These are phyloP conservation scores for Paraescarpia echinospica DNA, from an alignment of 1,140 invertebrate genomes.

Conservation along the genomic window DNA sequence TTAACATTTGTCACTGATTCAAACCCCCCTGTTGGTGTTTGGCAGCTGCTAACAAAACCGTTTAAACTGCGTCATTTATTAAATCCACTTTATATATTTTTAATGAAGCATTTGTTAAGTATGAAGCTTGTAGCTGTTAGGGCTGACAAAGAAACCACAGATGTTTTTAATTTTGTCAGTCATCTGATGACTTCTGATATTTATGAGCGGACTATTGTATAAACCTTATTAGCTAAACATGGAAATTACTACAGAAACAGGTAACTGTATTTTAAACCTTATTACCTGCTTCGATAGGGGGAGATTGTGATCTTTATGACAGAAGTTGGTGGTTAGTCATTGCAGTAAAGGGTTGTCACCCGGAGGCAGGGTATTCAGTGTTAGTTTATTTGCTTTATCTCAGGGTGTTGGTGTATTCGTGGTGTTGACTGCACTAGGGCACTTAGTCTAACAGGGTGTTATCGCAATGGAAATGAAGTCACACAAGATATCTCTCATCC, in stretches of 20 bases:
- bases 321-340: not conserved
- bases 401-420: not conserved
- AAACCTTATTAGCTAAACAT: not conserved
- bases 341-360: not conserved
- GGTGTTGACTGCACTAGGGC: not conserved
- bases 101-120: not conserved
- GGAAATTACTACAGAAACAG: not conserved
- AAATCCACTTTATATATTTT: not conserved
- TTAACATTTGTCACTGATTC: not conserved
- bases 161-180: not conserved
- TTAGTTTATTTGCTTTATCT: constrained; percentile 2
- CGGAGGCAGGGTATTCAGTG: not conserved
- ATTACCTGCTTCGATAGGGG: too few species aligned
- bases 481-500: not conserved
- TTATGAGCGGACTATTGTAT: not conserved
- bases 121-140: not conserved
- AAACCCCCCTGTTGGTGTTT: not conserved
- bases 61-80: not conserved
- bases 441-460: not conserved
- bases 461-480: not conserved
- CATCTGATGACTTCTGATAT: not conserved
- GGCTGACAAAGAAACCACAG: not conserved
- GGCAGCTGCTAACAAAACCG: not conserved
- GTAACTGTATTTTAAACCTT: too few species aligned
- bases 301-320: not conserved